Evolutionary conservation across 2,888 invertebrate species (phyloP).

Genomic region (Xanthorhoe spadicearia): DNA sequence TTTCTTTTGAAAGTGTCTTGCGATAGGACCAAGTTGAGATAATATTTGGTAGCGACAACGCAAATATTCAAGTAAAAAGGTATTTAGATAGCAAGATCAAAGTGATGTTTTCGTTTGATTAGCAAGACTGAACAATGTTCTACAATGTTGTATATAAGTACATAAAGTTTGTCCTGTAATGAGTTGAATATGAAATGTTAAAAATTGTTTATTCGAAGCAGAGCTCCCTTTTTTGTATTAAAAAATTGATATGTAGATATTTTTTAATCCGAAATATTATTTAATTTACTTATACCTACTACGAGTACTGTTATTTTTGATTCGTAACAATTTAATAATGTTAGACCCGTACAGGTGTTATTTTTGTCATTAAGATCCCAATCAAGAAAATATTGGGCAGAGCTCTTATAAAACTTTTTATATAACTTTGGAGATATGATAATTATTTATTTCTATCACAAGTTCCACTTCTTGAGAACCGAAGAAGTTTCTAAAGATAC

Average conservation of each 20-base stretch:
- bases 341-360: too few species aligned
- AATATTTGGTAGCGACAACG: not conserved
- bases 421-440: not conserved
- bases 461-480: not conserved
- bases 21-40: not conserved
- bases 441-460: not conserved
- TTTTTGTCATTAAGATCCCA: too few species aligned
- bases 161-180: not conserved
- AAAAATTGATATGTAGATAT: too few species aligned
- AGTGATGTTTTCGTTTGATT: not conserved
- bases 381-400: too few species aligned
- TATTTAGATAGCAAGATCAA: not conserved
- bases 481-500: conserved; percentile 34
- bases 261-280: too few species aligned
- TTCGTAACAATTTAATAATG: too few species aligned
- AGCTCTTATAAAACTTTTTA: too few species aligned
- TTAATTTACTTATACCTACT: too few species aligned
- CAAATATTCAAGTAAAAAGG: not conserved
- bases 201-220: too few species aligned
- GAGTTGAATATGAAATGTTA: too few species aligned
- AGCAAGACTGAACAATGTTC: not conserved
- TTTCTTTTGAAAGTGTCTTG: conserved; percentile 55
- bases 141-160: not conserved
- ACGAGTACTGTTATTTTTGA: too few species aligned
- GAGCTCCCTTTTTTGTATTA: too few species aligned